phyloP scores from a whole-genome alignment of 2,113 vertebrate species.

The Hyla sarda region DNA sequence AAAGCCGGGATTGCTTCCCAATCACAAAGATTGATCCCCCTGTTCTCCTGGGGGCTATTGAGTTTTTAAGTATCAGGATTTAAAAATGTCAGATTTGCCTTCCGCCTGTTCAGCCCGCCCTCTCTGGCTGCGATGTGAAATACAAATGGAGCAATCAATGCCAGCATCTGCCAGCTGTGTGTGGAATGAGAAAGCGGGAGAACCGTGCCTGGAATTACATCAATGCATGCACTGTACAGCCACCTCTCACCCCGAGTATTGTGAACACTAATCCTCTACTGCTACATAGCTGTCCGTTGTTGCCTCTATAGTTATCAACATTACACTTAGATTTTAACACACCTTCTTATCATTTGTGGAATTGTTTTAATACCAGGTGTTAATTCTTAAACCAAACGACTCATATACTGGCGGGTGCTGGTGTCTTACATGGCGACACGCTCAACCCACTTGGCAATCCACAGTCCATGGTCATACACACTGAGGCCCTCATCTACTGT shows the following conservation, averaged over 20 bases:
- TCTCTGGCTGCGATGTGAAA: slow-evolving; percentile 24
- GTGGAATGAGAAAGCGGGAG: slow-evolving; percentile 52
- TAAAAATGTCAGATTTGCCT: slow-evolving; percentile 66
- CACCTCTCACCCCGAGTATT: background rate
- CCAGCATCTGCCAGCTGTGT: slow-evolving; percentile 58
- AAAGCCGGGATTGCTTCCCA: slow-evolving; percentile 57
- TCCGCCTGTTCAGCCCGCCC: slow-evolving; percentile 21
- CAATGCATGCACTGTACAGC: slow-evolving; percentile 6
- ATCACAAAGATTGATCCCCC: slow-evolving; percentile 60
- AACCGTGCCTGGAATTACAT: slow-evolving; percentile 32
- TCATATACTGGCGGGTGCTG: too few species aligned
- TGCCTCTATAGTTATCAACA: background rate
- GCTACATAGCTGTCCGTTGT: background rate
- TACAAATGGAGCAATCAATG: slow-evolving; percentile 50
- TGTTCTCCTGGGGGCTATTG: slow-evolving; percentile 60
- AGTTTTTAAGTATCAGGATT: slow-evolving; percentile 63
- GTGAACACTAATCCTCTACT: background rate
- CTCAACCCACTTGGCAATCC: too few species aligned
- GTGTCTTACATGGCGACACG: too few species aligned
- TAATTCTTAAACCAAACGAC: too few species aligned
- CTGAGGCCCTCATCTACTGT: too few species aligned
- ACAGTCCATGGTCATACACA: too few species aligned
- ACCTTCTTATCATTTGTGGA: background rate
- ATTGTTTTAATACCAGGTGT: too few species aligned
- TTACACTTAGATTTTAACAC: background rate